phyloP scores from a whole-genome alignment of 2,113 vertebrate species.

The Struthio camelus region DNA sequence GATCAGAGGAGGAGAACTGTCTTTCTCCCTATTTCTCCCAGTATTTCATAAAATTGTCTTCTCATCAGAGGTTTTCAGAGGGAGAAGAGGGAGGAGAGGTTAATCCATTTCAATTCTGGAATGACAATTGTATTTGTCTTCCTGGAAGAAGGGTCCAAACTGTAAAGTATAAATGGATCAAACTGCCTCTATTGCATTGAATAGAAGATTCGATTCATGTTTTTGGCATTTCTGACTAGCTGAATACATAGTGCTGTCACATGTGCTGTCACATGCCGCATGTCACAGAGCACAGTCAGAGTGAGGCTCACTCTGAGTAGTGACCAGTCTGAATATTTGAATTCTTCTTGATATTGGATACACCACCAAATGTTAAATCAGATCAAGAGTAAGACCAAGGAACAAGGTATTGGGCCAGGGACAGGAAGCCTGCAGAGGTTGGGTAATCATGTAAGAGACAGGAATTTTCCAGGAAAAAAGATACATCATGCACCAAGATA shows the following conservation, averaged over 20 bases:
- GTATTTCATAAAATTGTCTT: neutral
- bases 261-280: no score
- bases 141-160: neutral
- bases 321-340: neutral
- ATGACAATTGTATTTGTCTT: neutral
- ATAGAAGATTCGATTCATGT: neutral
- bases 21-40: neutral
- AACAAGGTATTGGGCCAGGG: neutral
- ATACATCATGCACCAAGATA: neutral
- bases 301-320: neutral
- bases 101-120: neutral
- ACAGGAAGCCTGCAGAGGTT: neutral
- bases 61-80: neutral
- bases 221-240: neutral
- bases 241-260: accelerated
- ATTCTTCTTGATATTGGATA: neutral
- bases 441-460: neutral
- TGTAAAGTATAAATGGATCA: neutral
- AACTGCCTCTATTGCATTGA: neutral
- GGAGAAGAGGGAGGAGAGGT: neutral
- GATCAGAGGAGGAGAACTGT: neutral
- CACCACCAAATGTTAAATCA: neutral
- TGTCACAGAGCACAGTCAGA: neutral
- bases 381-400: neutral
- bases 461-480: neutral